Evolutionary conservation across 2,113 vertebrate species (phyloP).

Genomic region (Eretmochelys imbricata): DNA sequence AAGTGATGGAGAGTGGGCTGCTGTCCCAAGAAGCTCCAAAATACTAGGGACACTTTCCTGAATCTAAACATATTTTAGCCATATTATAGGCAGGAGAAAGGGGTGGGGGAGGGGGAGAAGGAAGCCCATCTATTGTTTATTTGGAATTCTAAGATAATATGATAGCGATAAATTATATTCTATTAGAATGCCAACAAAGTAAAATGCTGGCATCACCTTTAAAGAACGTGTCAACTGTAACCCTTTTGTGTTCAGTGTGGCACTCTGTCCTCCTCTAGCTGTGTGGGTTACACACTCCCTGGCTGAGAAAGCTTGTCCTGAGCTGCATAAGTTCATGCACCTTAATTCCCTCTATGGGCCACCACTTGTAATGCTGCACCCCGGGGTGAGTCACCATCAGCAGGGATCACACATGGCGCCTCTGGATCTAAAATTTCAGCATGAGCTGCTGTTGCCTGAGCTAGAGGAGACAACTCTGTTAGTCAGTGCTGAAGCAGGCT

Average conservation of each 20-base stretch:
- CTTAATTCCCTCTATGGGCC: no score
- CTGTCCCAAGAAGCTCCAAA: neutral
- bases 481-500: no score
- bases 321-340: no score
- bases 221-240: neutral
- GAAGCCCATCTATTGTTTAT: neutral
- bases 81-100: neutral
- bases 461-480: no score
- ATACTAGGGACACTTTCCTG: neutral
- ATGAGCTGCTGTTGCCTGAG: no score
- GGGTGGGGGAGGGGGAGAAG: rapidly evolving
- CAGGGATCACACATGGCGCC: no score
- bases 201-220: neutral
- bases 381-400: no score
- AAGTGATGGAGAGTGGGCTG: neutral
- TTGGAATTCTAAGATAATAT: neutral
- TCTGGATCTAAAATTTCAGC: no score
- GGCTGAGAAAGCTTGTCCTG: neutral
- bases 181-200: neutral
- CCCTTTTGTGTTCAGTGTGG: neutral
- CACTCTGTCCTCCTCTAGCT: slow-evolving; percentile 51
- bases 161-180: neutral
- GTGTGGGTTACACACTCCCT: neutral
- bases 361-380: no score
- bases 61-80: neutral